phyloP scores from a whole-genome alignment of 1,140 invertebrate genomes.

The Drosophila sturtevanti region DNA sequence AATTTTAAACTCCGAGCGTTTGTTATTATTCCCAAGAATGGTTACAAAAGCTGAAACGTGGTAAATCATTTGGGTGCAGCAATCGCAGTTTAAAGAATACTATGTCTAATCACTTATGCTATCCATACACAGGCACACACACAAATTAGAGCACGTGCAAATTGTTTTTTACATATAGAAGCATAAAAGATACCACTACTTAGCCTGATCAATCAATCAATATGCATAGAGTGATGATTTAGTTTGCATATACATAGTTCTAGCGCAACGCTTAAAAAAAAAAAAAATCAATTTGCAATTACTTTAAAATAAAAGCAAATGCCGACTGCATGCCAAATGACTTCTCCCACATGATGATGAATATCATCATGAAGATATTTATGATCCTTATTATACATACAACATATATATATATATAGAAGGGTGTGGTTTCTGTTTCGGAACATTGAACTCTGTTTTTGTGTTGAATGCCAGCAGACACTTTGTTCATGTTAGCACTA shows the following conservation, averaged over 20 bases:
- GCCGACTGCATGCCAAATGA: slow-evolving; percentile 61
- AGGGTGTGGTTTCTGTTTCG: not conserved
- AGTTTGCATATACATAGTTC: slow-evolving; percentile 50
- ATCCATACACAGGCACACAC: slow-evolving; percentile 9
- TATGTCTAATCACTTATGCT: slow-evolving; percentile 28
- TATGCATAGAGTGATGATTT: slow-evolving; percentile 67
- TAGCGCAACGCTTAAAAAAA: slow-evolving; percentile 61
- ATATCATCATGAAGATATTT: not conserved
- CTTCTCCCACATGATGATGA: slow-evolving; percentile 17
- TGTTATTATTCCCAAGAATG: slow-evolving; percentile 37
- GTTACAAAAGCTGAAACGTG: slow-evolving; percentile 33
- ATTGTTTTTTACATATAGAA: slow-evolving; percentile 25
- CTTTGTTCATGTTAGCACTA: too few relatives aligned
- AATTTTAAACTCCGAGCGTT: slow-evolving; percentile 32
- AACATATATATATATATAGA: not conserved
- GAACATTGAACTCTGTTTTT: slow-evolving; percentile 27
- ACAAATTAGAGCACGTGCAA: slow-evolving; percentile 66
- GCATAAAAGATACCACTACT: slow-evolving; percentile 26
- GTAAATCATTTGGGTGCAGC: slow-evolving; percentile 50
- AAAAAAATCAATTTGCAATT: slow-evolving; percentile 52
- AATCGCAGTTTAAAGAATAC: slow-evolving; percentile 16
- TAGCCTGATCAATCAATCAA: slow-evolving; percentile 55
- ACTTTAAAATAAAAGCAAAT: slow-evolving; percentile 70
- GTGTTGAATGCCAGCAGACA: slow-evolving; percentile 12
- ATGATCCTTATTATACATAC: not conserved